phyloP scores from a whole-genome alignment of 2,888 invertebrate genomes.

The Anodontia alba region DNA sequence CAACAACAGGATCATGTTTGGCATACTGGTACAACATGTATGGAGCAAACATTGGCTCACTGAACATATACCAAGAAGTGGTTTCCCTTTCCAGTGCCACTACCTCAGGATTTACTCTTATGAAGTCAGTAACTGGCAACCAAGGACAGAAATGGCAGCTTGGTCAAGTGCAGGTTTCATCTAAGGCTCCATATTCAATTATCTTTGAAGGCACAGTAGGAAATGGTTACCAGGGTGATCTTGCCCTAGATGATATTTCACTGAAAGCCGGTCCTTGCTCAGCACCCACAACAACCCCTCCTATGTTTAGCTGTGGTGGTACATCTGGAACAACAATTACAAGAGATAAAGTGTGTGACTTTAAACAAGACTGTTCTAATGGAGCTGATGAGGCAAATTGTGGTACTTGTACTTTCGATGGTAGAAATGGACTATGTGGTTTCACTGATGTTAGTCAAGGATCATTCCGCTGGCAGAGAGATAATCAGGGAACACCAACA shows the following conservation, averaged over 20 bases:
- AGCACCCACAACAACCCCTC: conserved; percentile 42
- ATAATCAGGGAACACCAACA: conserved; percentile 66
- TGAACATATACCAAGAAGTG: conserved; percentile 66
- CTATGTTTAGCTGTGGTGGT: conserved; percentile 58
- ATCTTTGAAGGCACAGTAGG: conserved; percentile 75
- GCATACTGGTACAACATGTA: conserved; percentile 79
- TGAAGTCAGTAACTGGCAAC: conserved; percentile 53
- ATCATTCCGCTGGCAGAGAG: conserved; percentile 70
- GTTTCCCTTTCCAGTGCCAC: conserved; percentile 5
- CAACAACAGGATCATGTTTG: conserved; percentile 62
- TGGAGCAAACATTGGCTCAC: conserved; percentile 66
- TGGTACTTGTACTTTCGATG: conserved; percentile 80
- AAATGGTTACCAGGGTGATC: conserved; percentile 67
- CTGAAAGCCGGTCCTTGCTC: conserved; percentile 69
- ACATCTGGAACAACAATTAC: conserved; percentile 42
- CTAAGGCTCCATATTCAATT: conserved; percentile 58
- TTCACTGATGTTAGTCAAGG: conserved; percentile 73
- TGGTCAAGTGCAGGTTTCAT: conserved; percentile 64
- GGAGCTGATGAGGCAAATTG: conserved; percentile 76
- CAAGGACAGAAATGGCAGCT: conserved; percentile 74
- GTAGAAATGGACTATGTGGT: conserved; percentile 67
- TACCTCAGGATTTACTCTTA: conserved; percentile 19
- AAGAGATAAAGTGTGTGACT: conserved; percentile 76
- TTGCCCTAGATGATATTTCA: conserved; percentile 78
- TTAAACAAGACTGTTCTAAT: conserved; percentile 72